A percentile compares a stretch with the other conserved stretches of the same genome.
phyloP scores from a whole-genome alignment of 2,888 invertebrate species.

The Trachelus iudaicus region DNA sequence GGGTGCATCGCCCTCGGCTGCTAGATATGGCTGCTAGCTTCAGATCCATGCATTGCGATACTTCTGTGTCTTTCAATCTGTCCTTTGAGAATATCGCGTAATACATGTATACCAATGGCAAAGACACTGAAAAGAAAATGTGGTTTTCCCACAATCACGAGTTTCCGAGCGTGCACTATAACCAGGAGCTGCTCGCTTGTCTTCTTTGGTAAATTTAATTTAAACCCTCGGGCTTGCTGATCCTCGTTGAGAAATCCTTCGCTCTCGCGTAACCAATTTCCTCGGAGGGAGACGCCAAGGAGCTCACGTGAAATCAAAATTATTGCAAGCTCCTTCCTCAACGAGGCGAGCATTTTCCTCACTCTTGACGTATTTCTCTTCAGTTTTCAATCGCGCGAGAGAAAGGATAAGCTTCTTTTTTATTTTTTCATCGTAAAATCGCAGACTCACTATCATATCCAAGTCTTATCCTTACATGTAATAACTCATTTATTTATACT shows the following conservation, averaged over 20 bases:
- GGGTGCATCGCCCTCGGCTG: no score
- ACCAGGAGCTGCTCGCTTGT: constrained; percentile 25
- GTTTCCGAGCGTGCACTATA: neutral
- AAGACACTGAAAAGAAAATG: neutral
- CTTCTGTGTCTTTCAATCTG: neutral
- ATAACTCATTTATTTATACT: neutral
- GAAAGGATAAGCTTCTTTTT: neutral
- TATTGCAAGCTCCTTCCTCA: neutral
- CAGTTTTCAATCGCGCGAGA: neutral
- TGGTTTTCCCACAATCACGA: neutral
- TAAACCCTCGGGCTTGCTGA: constrained; percentile 26
- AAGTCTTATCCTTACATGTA: neutral
- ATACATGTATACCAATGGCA: neutral
- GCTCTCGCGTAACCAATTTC: constrained; percentile 33
- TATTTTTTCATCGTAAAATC: neutral
- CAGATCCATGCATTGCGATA: no score
- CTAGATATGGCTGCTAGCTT: no score
- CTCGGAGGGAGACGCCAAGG: constrained; percentile 31
- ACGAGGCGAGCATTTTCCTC: neutral
- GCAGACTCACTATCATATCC: neutral
- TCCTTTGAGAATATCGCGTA: neutral
- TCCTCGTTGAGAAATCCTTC: constrained; percentile 16
- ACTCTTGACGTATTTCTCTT: neutral
- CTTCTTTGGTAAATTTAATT: constrained; percentile 44
- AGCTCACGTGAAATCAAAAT: constrained; percentile 7